These are phyloP conservation scores for Euleptes europaea DNA, from an alignment of 2,113 vertebrate genomes.

Conservation along the genomic window DNA sequence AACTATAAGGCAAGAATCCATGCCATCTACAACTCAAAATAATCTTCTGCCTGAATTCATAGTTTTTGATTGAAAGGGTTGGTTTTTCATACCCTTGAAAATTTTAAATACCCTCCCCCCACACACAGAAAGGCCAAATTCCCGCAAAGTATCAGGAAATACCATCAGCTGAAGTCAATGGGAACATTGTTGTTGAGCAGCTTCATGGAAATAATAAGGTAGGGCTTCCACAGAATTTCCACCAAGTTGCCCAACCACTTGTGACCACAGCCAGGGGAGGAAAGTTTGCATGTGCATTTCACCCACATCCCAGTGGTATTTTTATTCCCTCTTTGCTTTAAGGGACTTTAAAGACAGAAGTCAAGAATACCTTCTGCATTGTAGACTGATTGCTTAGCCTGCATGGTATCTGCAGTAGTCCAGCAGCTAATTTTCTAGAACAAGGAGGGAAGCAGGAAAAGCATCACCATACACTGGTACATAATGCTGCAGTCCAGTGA, in stretches of 20 bases:
- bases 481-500: no score
- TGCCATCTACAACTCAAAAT: not conserved
- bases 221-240: not conserved
- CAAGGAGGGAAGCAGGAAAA: not conserved
- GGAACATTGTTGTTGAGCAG: not conserved
- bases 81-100: not conserved
- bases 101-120: not conserved
- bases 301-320: not conserved
- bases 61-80: not conserved
- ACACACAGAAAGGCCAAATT: not conserved
- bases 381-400: not conserved
- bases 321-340: not conserved
- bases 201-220: not conserved
- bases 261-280: not conserved
- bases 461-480: not conserved
- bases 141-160: not conserved
- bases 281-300: not conserved
- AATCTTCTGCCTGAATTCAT: not conserved
- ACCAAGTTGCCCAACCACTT: not conserved
- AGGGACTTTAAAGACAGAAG: not conserved
- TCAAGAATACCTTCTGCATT: not conserved
- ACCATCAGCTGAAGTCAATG: not conserved
- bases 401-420: not conserved
- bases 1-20: not conserved
- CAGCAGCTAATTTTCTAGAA: not conserved